Conservation (phyloP, 2,797 vertebrate genomes). For the Luscinia megarhynchos region DNA sequence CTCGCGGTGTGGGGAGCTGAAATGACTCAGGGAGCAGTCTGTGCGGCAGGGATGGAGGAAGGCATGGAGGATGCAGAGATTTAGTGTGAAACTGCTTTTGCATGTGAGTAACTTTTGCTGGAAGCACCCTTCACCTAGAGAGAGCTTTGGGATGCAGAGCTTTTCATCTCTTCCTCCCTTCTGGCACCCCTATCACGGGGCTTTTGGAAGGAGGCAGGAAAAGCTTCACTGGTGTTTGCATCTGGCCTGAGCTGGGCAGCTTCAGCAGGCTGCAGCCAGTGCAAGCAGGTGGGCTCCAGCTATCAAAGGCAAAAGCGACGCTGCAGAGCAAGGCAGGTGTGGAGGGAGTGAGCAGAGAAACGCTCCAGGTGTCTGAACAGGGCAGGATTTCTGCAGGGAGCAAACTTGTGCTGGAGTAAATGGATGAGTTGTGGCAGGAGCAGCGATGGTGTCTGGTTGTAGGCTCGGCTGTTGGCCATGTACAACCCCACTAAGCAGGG, state of each 20-base stretch:
- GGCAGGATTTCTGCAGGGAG: not conserved
- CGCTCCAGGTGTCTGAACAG: not conserved
- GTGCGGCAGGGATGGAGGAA: not conserved
- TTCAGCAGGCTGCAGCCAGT: not conserved
- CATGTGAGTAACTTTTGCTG: not conserved
- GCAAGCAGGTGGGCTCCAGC: not conserved
- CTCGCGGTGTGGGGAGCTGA: not conserved
- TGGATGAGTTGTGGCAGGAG: not conserved
- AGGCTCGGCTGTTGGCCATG: rapidly evolving
- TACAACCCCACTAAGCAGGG: rapidly evolving
- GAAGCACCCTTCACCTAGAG: not conserved
- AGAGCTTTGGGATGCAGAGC: not conserved
- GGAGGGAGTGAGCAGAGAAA: not conserved
- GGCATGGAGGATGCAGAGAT: not conserved
- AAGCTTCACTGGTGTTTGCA: not conserved
- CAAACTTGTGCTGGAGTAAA: not conserved
- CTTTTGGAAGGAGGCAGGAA: not conserved
- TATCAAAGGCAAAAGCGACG: not conserved
- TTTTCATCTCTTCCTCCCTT: not conserved
- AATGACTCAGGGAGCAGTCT: slow-evolving; percentile 41
- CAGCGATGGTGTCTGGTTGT: not conserved
- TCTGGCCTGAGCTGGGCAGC: not conserved
- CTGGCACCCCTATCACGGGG: not conserved
- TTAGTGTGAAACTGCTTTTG: not conserved
- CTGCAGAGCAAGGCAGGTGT: not conserved